phyloP scores from a whole-genome alignment of 2,797 vertebrate genomes.

The Rhodeus uyekii region DNA sequence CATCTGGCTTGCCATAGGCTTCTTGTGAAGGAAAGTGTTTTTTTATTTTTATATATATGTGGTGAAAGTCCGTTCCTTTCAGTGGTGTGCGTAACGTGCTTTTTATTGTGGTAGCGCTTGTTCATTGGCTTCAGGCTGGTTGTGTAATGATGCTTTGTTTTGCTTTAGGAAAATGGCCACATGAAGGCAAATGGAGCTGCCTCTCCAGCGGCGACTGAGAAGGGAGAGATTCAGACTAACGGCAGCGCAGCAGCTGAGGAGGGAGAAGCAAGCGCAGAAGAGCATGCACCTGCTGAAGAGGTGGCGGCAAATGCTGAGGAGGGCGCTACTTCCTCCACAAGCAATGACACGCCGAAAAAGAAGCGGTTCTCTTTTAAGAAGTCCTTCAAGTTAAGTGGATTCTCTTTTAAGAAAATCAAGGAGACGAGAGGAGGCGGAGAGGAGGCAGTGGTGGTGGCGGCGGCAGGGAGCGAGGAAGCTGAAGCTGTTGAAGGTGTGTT shows the following conservation, averaged over 20 bases:
- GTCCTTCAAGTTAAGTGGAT: constrained; percentile 94
- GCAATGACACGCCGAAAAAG: constrained; percentile 92
- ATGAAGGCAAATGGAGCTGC: constrained; percentile 93
- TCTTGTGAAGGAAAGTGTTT: no score
- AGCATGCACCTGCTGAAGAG: constrained; percentile 60
- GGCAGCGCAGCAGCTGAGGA: constrained; percentile 58
- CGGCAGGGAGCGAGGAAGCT: constrained; percentile 72
- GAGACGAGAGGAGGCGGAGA: constrained; percentile 86
- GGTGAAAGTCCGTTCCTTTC: no score
- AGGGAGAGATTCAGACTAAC: no score
- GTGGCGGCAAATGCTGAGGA: constrained; percentile 81
- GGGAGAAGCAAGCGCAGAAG: constrained; percentile 73
- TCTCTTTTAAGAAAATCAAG: constrained; percentile 96
- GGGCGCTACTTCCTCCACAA: constrained; percentile 80
- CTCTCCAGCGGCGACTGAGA: constrained; percentile 81
- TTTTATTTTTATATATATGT: no score
- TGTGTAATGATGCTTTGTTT: constrained; percentile 30
- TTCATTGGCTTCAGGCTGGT: neutral
- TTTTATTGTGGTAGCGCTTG: no score
- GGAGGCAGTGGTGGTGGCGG: constrained; percentile 69
- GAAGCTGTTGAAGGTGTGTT: constrained; percentile 67
- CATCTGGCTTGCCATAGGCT: no score
- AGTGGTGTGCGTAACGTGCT: no score
- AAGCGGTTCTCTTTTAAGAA: constrained; percentile 97
- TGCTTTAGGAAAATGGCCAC: constrained; percentile 88